Evolutionary conservation across 2,797 vertebrate species (phyloP).

Genomic region (Propithecus deckenii): DNA sequence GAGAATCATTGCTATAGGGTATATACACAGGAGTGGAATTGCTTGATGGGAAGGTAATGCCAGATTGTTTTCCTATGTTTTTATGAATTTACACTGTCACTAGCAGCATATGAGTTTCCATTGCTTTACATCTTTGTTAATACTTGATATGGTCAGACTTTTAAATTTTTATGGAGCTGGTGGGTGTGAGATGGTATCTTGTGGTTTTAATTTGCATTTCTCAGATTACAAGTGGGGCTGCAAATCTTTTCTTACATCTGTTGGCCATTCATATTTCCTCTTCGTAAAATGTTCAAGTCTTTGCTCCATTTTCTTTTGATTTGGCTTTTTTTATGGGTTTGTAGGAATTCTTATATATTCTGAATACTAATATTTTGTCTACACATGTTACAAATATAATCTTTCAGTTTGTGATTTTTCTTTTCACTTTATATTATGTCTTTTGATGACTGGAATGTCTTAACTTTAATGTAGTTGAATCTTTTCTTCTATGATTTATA

Average conservation of each 20-base stretch:
- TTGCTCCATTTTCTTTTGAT: conserved; percentile 35
- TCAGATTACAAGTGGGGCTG: conserved; percentile 49
- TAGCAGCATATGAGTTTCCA: conserved; percentile 2
- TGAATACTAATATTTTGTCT: conserved; percentile 42
- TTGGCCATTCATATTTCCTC: conserved; percentile 54
- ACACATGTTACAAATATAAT: not conserved
- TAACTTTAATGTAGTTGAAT: conserved; percentile 19
- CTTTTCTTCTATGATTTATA: conserved; percentile 38
- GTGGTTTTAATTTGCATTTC: conserved; percentile 75
- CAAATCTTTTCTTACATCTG: conserved; percentile 41
- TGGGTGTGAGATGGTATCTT: conserved; percentile 57
- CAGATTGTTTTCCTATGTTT: conserved; percentile 26
- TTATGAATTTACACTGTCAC: not conserved
- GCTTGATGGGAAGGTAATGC: not conserved
- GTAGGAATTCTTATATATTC: conserved; percentile 8
- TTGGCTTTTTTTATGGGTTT: conserved; percentile 19
- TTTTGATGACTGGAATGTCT: conserved; percentile 36
- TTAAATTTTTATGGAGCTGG: conserved; percentile 60
- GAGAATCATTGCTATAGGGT: not conserved
- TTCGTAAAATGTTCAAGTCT: conserved; percentile 46
- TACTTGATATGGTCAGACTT: conserved; percentile 49
- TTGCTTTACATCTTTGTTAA: conserved; percentile 45
- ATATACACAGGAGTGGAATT: not conserved
- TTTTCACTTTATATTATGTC: not conserved
- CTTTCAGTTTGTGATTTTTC: conserved; percentile 43